Evolutionary conservation across 2,888 invertebrate genomes (phyloP), one percentile per base, ranked within the genome.

Genomic region (Drosophila robusta): DNA sequence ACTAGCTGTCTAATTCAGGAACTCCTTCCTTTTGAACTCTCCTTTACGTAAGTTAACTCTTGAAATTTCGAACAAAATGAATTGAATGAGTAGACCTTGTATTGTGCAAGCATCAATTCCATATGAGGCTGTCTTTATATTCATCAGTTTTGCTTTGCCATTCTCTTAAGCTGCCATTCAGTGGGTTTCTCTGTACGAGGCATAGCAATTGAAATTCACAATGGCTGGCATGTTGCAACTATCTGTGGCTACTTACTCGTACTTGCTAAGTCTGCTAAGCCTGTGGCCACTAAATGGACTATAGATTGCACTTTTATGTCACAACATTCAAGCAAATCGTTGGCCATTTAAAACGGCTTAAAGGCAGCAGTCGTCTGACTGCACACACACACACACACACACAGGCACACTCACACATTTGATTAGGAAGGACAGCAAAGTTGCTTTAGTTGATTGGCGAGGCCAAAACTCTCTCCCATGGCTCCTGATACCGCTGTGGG

Each of bases 261-360:
- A 51, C 47, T 47, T 54, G 44, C 57, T 49, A 54, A 67, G 70
- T 65, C 64, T 45, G 51, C 54, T 63, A 61, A 64, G 72, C 73
- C 63, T 39, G 36, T 62, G 56, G 42, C 45, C 52, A 64, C 72
- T 63, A 64, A 83, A 86, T 80, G 78, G 80, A 63, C 78, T 67
- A 82, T 83, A 82, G 78, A 82, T 86, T 83, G 87, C 83, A 80
- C 72, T 82, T 82, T 83, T 74, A 86, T 83, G 87, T 83, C 76
- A 64, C 67, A 73, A 70, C 84, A 86, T 82, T 86, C 82, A 75
- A 54, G 70, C 78, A 86, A 82, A 82, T 86, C 63, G 83, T 69
- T 70, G 64, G 78, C 76, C 83, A 82, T 86, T 80, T 86, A 86
- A 82, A 83, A 82, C 47, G 78, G 80, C 75, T 82, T 82, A 65